A percentile compares a stretch with the other conserved stretches of the same genome.
Evolutionary conservation across 2,113 vertebrate species (phyloP).

Genomic region (Marmota flaviventris): DNA sequence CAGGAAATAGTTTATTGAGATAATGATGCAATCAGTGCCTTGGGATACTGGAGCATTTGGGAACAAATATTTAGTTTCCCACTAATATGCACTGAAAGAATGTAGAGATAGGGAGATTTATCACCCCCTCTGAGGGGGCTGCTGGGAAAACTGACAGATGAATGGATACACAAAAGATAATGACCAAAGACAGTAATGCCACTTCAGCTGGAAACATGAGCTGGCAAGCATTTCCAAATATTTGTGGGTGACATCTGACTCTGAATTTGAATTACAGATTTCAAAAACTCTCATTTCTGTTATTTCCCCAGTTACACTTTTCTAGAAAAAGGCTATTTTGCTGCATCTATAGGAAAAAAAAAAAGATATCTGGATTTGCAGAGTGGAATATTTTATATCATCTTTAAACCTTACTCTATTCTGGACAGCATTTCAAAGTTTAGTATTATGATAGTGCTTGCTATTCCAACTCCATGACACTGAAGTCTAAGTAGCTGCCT

Average conservation of each 20-base stretch:
- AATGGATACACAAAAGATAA: neutral
- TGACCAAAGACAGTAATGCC: neutral
- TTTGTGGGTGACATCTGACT: conserved; percentile 26
- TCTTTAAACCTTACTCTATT: conserved; percentile 7
- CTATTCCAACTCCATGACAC: neutral
- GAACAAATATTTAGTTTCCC: conserved; percentile 34
- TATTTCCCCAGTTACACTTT: conserved; percentile 22
- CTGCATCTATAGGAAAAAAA: conserved; percentile 1
- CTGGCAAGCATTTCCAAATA: conserved; percentile 20
- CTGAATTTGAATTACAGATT: conserved; percentile 48
- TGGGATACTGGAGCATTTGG: neutral
- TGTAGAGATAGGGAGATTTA: neutral
- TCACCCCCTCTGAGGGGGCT: neutral
- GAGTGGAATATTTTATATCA: conserved; percentile 38
- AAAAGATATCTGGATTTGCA: conserved; percentile 22
- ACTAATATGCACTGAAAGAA: neutral
- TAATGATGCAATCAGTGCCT: neutral
- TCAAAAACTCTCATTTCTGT: conserved; percentile 28
- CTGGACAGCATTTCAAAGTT: conserved; percentile 25
- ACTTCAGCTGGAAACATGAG: neutral
- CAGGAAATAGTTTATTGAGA: conserved; percentile 40
- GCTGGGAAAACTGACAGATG: neutral
- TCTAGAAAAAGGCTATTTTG: conserved; percentile 19
- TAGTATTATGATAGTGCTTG: neutral
- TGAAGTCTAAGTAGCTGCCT: neutral